Conservation (phyloP, 2,113 vertebrate species). For the Megalops atlanticus region DNA sequence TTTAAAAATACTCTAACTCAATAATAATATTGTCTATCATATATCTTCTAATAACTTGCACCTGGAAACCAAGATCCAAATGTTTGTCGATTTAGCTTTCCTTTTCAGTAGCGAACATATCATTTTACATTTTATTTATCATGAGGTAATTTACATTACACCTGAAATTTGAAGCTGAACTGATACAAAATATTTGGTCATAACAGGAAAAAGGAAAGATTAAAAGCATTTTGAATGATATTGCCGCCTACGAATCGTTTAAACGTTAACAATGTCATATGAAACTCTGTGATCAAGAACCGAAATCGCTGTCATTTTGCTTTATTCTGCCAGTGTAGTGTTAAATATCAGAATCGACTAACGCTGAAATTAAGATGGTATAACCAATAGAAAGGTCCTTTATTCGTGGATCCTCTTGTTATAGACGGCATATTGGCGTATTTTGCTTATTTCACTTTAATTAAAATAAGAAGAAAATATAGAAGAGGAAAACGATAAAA, state of each 20-base stretch:
- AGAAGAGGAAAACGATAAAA: slow-evolving; percentile 9
- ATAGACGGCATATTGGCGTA: background rate
- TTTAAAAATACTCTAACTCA: background rate
- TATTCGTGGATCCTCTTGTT: background rate
- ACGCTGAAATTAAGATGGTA: background rate
- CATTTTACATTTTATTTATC: background rate
- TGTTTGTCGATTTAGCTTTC: background rate
- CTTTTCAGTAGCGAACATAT: background rate
- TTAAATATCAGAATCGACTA: background rate
- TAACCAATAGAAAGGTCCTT: background rate
- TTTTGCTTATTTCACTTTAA: background rate
- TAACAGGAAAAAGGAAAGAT: background rate
- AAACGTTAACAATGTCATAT: too few species aligned
- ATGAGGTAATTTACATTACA: background rate
- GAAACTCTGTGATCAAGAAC: too few species aligned
- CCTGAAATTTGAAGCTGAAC: background rate
- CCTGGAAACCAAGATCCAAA: background rate
- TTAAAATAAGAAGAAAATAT: slow-evolving; percentile 10
- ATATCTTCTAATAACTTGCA: background rate
- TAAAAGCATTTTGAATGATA: too few species aligned
- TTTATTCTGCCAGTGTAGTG: background rate
- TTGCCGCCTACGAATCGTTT: too few species aligned
- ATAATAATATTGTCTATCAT: background rate
- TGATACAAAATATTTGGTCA: too few species aligned
- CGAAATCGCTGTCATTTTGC: background rate